Base-by-base conservation (phyloP, 2,888 invertebrate genomes). In the Chorisops tibialis region DNA sequence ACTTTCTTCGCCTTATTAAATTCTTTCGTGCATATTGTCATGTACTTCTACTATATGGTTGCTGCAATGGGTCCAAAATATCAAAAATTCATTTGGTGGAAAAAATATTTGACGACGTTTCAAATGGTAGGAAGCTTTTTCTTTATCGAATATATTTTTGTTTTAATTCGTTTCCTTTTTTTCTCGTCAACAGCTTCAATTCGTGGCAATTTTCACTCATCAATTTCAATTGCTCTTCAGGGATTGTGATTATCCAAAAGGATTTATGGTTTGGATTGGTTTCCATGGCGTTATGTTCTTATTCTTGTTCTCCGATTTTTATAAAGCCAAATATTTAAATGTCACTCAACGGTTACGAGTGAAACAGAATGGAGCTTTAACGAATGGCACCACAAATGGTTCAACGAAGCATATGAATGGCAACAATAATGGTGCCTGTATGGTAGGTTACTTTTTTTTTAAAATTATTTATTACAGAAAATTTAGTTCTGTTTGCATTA, bases 11-110 rank as follows among this genome's bases (percentile, higher is more conserved):
- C 95, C 37, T 83, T 95, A 70, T 83, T 96, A 70, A 96, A 96
- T 79, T 89, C 94, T 2, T 94, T 96, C 76, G 96, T 97, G 64
- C 96, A 97, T 79, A 91, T 96, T 73, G 85, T 96, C 67, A 96
- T 97, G 96, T 96, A 97, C 80, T 91, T 91, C 79, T 97, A 97
- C 80, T 97, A 96, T 78, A 94, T 95, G 87, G 83, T 96, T 66
- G 87, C 96, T 4, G 96, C 96, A 21, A 87, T 96, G 87, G 96
- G 96, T 58, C 96, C 96, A 43, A 81, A 85, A 73, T 96, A 91
- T 79, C 92, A 93, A 79, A 93, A 93, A 78, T 96, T 87, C 78
- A 88, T 96, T 70, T 96, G 96, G 96, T 97, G 96, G 96, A 97
- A 96, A 81, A 94, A 92, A 74, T 92, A 96, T 79, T 86, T 97